These are phyloP conservation scores for Mirounga angustirostris DNA, from an alignment of 2,113 vertebrate species.

Conservation along the genomic window DNA sequence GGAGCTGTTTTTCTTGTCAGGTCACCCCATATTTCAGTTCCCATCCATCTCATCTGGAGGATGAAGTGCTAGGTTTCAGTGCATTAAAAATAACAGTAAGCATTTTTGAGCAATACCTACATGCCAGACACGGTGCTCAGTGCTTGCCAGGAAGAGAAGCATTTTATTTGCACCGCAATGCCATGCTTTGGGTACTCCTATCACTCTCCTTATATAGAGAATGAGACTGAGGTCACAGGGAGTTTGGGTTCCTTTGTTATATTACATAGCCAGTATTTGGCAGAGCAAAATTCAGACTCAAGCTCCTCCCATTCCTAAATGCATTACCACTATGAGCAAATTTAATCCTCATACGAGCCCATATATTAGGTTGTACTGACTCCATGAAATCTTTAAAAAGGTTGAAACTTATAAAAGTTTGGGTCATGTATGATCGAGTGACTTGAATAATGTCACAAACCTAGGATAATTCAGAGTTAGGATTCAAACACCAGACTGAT, in stretches of 20 bases:
- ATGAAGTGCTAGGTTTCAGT: conserved; percentile 8
- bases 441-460: not conserved
- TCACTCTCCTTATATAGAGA: not conserved
- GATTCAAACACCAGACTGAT: not conserved
- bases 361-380: not conserved
- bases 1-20: conserved; percentile 51
- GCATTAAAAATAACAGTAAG: conserved; percentile 36
- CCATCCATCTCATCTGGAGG: not conserved
- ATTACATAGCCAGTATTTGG: not conserved
- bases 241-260: not conserved
- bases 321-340: not conserved
- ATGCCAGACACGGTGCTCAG: not conserved
- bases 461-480: not conserved
- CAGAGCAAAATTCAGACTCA: conserved; percentile 3
- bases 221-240: not conserved
- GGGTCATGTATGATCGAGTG: not conserved
- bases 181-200: not conserved
- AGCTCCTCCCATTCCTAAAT: not conserved
- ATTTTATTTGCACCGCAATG: not conserved
- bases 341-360: not conserved
- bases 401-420: not conserved
- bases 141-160: not conserved
- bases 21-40: not conserved
- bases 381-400: not conserved
- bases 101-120: not conserved